Evolutionary conservation across 2,797 vertebrate species (phyloP).

Genomic region (Oryzias dopingdopingensis): DNA sequence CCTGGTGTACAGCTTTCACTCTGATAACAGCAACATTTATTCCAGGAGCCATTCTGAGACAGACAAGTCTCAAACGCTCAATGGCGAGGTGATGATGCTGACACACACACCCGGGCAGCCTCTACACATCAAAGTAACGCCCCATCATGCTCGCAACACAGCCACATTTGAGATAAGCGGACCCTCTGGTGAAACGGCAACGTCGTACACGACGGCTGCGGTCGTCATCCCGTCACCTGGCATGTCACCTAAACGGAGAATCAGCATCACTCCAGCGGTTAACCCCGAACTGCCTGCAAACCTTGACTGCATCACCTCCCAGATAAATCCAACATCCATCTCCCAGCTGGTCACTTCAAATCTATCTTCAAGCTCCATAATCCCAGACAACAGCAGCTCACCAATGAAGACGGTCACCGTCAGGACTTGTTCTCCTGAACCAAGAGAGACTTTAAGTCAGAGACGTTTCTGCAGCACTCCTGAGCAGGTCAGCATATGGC

Average conservation of each 20-base stretch:
- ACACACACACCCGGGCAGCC: conserved; percentile 90
- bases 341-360: conserved; percentile 82
- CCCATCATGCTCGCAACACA: conserved; percentile 89
- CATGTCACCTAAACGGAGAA: conserved; percentile 90
- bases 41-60: conserved; percentile 80
- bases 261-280: conserved; percentile 85
- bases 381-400: conserved; percentile 86
- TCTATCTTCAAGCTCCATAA: conserved; percentile 80
- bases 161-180: conserved; percentile 93
- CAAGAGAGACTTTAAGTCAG: conserved; percentile 79
- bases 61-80: conserved; percentile 76
- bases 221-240: conserved; percentile 89
- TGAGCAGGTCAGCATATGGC: conserved; percentile 86
- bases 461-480: conserved; percentile 83
- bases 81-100: conserved; percentile 87
- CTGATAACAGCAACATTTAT: conserved; percentile 75
- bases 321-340: conserved; percentile 78
- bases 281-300: conserved; percentile 78
- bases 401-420: conserved; percentile 88
- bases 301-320: conserved; percentile 81
- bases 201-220: conserved; percentile 91
- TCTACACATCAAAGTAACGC: conserved; percentile 94
- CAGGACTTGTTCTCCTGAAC: conserved; percentile 83
- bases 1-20: conserved; percentile 67
- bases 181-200: conserved; percentile 81